Evolutionary conservation across 1,140 invertebrate genomes (phyloP), one percentile per base, ranked within the genome.

Genomic region (Drosophila willistoni): DNA sequence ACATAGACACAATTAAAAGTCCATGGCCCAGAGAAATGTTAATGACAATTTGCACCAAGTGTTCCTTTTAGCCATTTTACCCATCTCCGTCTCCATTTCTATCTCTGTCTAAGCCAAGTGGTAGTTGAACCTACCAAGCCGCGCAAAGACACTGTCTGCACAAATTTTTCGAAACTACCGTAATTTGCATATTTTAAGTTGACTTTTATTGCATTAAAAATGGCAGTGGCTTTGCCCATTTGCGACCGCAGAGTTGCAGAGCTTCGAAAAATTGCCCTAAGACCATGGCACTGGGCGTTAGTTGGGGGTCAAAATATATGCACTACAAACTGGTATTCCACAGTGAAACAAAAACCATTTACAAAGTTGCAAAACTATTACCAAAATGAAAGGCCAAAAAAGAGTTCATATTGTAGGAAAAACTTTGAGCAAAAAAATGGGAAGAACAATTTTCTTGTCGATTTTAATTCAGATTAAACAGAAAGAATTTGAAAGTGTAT

Each of bases 191-290:
- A 87, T 87, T 87, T 87, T 87, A 87, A 87, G 84, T 87, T 87
- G 84, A 87, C 84, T 87, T 87, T 87, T 87, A 87, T 87, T 87
- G 84, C 84, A 87, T 87, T 87, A 87, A 87, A 89, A 89, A 89
- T 89, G 84, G 77, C 65, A 89, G 77, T 89, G 71, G 75, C 71
- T 79, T 72, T 71, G 73, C 77, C 80, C 74, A 78, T 79, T 84
- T 89, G 73, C 82, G 80, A 77, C 84, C 84, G 68, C 83, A 89
- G 68, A 76, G 56, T 59, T 33, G 56, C 56, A 59, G 34, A 59
- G 56, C 17, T 36, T 36, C 14, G 2, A 14, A 59, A 36, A 59
- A 33, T 14, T 9, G 29, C 29, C 56, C 25, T 36, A 7, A 14
- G 56, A 36, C 56, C 33, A 59, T 36, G 56, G 29, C 73, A 68